Base-by-base conservation (phyloP, 2,113 vertebrate genomes). In the Notothenia coriiceps region DNA sequence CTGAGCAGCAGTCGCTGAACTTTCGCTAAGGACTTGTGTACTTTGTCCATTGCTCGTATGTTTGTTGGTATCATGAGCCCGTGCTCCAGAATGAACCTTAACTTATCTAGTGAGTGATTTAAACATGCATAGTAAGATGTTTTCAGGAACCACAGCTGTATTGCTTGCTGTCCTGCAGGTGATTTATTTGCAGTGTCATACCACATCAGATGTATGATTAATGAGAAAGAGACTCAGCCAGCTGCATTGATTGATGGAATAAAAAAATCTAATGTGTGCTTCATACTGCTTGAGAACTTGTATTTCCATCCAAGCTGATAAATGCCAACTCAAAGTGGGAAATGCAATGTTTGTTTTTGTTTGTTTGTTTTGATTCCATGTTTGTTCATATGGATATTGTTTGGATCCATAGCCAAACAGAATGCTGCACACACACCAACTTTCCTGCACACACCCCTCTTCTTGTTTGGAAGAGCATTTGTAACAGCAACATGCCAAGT, bases 401-500 rank as follows among this genome's bases (percentile, higher is more conserved):
- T 70, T 61, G 11, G 63, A 56, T 62, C 60, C 8, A 59, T 40
- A 40, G 13, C 25, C 35, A 43, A 4, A 3, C 69, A 29, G 11
- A 49, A 20, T 59, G 11, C 40, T 66, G 9, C 17, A 47, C 67
- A 62, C 49, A n/a, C 33, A 56, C 40, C 15, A n/a, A 51, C 25
- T 25, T 25, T 25, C 25, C 25, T 25, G 25, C 35, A 35, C 65
- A 47, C 50, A 46, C 10, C 35, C 61, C 43, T 20, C 52, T 49
- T 60, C 35, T 40, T 40, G 5, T 40, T 40, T 40, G 29, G 29
- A 29, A 29, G 29, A 29, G 29, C 29, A 4, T 29, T 29, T 29
- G 0, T 29, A 29, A 29, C 47, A 64, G 1, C 35, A 47, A 72
- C 79, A 72, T 15, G 0, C 68, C 79, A 72, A 68, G 46, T 59